Evolutionary conservation across 2,113 vertebrate species (phyloP).

Genomic region (Gavia stellata): DNA sequence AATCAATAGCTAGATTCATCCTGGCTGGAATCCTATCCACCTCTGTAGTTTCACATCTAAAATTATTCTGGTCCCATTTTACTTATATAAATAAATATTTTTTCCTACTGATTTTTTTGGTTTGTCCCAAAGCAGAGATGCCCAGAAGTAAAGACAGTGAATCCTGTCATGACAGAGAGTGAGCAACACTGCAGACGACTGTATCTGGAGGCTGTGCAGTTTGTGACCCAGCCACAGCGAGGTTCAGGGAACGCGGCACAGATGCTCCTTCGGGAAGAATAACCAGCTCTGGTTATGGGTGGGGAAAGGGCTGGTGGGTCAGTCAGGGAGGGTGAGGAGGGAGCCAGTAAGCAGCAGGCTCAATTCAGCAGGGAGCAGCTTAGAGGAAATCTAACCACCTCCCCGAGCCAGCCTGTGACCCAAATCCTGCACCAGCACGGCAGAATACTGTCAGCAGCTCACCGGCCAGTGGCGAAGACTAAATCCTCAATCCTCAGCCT

Average conservation of each 20-base stretch:
- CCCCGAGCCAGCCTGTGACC: accelerated
- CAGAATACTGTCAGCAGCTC: neutral
- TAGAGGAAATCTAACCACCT: neutral
- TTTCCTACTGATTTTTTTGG: neutral
- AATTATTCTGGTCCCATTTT: neutral
- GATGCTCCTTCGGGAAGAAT: neutral
- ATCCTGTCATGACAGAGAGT: neutral
- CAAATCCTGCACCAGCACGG: neutral
- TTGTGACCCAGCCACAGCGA: neutral
- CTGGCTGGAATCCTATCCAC: neutral
- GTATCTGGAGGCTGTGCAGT: neutral
- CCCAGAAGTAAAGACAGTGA: neutral
- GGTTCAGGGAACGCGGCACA: accelerated
- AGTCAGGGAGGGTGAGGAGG: neutral
- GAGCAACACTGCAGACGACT: neutral
- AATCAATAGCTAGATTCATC: neutral
- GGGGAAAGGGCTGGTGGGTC: neutral
- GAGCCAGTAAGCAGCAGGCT: neutral
- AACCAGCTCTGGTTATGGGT: neutral
- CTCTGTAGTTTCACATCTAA: neutral
- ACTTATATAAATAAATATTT: neutral
- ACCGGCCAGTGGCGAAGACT: neutral
- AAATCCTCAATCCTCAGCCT: neutral
- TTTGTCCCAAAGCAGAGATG: neutral
- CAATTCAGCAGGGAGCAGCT: neutral